Percentiles rank a stretch among this genome's conserved stretches.
phyloP scores from a whole-genome alignment of 2,797 vertebrate species.

The Pangasius djambal region DNA sequence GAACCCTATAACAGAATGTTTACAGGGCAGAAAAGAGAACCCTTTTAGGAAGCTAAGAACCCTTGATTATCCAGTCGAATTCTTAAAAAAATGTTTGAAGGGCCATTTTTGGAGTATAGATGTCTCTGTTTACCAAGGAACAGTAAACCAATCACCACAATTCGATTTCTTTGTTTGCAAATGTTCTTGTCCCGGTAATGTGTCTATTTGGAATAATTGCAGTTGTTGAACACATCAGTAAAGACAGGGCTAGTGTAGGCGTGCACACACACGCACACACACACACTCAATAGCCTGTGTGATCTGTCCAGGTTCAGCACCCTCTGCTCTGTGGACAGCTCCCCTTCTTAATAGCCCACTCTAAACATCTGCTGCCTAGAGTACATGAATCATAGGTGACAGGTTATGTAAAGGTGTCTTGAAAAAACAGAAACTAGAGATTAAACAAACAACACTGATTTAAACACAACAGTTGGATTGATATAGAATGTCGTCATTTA shows the following conservation, averaged over 20 bases:
- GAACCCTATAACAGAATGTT: background rate
- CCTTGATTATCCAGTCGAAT: background rate
- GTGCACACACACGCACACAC: background rate
- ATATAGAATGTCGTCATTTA: background rate
- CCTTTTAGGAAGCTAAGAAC: background rate
- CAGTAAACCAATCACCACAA: constrained; percentile 47
- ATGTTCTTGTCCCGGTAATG: constrained; percentile 49
- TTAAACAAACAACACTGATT: background rate
- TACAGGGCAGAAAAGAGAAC: background rate
- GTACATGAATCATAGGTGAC: constrained; percentile 5
- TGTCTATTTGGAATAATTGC: constrained; percentile 52
- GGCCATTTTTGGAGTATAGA: too few species aligned
- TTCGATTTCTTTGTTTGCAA: constrained; percentile 56
- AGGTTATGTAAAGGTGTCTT: background rate
- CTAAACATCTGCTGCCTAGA: constrained; percentile 9
- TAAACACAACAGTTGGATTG: background rate
- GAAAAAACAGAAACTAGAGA: background rate
- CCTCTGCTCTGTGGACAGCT: constrained; percentile 48
- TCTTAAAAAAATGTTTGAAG: background rate
- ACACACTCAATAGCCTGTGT: constrained; percentile 46
- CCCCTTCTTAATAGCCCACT: background rate
- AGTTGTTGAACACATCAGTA: constrained; percentile 45
- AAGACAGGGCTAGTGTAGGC: background rate
- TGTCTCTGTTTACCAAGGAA: constrained; percentile 55
- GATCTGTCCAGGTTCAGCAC: constrained; percentile 51